A percentile compares a stretch with the other conserved stretches of the same genome.
Conservation (phyloP, 2,113 vertebrate species). For the Elephantulus edwardii region DNA sequence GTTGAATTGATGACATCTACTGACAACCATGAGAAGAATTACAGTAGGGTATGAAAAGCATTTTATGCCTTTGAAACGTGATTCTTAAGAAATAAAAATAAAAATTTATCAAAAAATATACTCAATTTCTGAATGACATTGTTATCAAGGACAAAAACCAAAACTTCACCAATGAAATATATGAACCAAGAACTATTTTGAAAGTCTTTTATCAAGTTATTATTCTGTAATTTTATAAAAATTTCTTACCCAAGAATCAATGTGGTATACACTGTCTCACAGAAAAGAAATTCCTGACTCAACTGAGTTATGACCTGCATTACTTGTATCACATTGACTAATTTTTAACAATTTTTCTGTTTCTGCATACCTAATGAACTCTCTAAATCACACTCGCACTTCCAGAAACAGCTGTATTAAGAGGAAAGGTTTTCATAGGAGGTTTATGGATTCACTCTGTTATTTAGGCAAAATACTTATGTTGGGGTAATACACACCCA, state of each 20-base stretch:
- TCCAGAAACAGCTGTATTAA: background rate
- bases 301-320: background rate
- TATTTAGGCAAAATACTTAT: conserved; percentile 21
- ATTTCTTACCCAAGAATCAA: background rate
- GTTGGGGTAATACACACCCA: background rate
- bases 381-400: background rate
- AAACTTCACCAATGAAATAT: background rate
- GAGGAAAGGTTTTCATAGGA: background rate
- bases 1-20: background rate
- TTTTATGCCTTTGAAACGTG: background rate
- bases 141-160: conserved; percentile 2
- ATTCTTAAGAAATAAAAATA: conserved; percentile 32
- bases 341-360: background rate
- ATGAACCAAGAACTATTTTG: background rate
- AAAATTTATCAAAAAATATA: conserved; percentile 5
- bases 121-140: conserved; percentile 11
- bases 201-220: conserved; percentile 17
- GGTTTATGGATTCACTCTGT: background rate
- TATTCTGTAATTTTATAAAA: conserved; percentile 3
- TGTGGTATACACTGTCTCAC: background rate
- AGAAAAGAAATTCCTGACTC: conserved; percentile 40
- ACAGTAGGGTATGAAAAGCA: background rate
- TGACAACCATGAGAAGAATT: background rate
- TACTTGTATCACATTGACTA: conserved; percentile 3
- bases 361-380: background rate